Evolutionary conservation across 2,888 invertebrate species (phyloP).

Genomic region (Elegia similella): DNA sequence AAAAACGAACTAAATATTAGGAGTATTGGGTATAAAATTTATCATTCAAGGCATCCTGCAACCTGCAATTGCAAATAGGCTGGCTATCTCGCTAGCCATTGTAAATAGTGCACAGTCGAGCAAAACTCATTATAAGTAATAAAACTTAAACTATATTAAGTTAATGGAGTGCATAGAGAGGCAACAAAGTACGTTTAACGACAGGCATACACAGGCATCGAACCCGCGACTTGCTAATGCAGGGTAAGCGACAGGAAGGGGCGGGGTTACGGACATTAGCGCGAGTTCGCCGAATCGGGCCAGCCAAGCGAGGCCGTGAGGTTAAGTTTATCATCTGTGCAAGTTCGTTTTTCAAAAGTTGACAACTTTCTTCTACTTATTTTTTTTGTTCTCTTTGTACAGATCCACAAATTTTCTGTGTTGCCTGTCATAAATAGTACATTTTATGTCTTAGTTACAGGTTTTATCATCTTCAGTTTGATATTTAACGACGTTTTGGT

Average conservation of each 20-base stretch:
- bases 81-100: neutral
- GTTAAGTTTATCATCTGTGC: slow-evolving; percentile 12
- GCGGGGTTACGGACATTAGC: slow-evolving; percentile 65
- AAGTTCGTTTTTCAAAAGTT: slow-evolving; percentile 5
- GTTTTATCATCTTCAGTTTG: too few relatives aligned
- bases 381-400: too few relatives aligned
- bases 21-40: too few relatives aligned
- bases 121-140: slow-evolving; percentile 7
- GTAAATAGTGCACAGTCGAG: neutral
- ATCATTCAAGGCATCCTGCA: too few relatives aligned
- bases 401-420: too few relatives aligned
- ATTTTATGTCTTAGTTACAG: too few relatives aligned
- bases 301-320: slow-evolving; percentile 6
- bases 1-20: too few relatives aligned
- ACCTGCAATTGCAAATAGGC: too few relatives aligned
- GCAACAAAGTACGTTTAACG: slow-evolving; percentile 26
- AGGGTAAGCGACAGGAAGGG: slow-evolving; percentile 66
- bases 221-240: slow-evolving; percentile 20
- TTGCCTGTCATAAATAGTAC: too few relatives aligned
- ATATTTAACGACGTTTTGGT: too few relatives aligned
- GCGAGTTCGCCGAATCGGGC: slow-evolving; percentile 27
- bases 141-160: slow-evolving; percentile 12
- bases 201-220: slow-evolving; percentile 19
- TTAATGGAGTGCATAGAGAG: slow-evolving; percentile 14
- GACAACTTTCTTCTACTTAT: too few relatives aligned